These are phyloP conservation scores for Sebastes nivosus DNA, from an alignment of 2,797 vertebrate species.

Conservation along the genomic window DNA sequence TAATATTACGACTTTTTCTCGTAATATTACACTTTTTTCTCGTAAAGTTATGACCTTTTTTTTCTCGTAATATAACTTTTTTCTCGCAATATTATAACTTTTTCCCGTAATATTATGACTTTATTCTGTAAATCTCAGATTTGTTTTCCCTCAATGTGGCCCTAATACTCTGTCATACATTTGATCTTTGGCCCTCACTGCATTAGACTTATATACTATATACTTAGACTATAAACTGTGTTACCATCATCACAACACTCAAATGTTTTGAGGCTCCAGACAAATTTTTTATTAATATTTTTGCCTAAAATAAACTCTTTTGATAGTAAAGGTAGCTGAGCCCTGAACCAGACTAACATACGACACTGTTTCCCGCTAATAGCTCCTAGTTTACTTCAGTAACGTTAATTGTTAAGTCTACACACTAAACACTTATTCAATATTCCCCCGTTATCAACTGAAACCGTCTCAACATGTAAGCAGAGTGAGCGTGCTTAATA, in stretches of 20 bases:
- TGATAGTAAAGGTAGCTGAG: fast-evolving
- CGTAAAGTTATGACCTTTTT: fast-evolving
- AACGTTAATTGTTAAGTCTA: too few relatives aligned
- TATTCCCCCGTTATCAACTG: fast-evolving
- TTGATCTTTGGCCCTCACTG: too few relatives aligned
- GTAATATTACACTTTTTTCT: too few relatives aligned
- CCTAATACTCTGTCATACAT: too few relatives aligned
- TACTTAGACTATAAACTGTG: too few relatives aligned
- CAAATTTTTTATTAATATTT: fast-evolving
- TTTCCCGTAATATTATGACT: too few relatives aligned
- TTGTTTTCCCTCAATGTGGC: too few relatives aligned
- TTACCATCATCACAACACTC: too few relatives aligned
- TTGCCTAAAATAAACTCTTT: too few relatives aligned
- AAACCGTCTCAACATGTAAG: fast-evolving
- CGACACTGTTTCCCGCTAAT: background rate
- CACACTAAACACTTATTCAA: fast-evolving
- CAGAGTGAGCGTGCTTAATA: fast-evolving
- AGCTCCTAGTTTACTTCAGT: background rate
- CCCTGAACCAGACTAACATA: background rate
- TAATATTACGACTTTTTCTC: fast-evolving
- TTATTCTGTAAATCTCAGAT: too few relatives aligned
- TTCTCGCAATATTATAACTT: fast-evolving
- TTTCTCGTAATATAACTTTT: fast-evolving
- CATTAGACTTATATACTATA: too few relatives aligned
- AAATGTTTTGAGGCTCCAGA: too few relatives aligned